Percentiles rank a stretch among this genome's conserved stretches.
Conservation (phyloP, 2,797 vertebrate species). For the Anableps anableps region DNA sequence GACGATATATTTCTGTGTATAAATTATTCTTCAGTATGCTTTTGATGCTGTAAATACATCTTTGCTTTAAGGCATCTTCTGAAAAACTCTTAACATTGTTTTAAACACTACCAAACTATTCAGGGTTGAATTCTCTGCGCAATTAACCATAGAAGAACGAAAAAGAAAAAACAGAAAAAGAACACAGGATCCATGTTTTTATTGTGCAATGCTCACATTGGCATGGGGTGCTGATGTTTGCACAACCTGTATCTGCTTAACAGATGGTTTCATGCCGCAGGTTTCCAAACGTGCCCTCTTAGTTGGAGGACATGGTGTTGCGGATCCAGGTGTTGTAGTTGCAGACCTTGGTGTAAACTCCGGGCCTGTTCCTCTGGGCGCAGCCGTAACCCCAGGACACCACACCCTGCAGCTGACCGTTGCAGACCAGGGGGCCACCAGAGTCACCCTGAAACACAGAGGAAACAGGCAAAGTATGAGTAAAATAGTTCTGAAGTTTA, state of each 20-base stretch:
- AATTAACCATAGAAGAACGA: not conserved
- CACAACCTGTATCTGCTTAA: not conserved
- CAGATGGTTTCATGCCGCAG: not conserved
- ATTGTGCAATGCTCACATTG: not conserved
- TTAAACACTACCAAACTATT: not conserved
- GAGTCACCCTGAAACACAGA: constrained; percentile 80
- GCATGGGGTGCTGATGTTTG: too few species aligned
- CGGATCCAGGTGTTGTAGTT: constrained; percentile 80
- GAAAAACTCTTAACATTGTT: too few species aligned
- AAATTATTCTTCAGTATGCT: too few species aligned
- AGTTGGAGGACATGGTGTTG: constrained; percentile 16
- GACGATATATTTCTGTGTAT: too few species aligned
- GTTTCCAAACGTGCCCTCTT: not conserved
- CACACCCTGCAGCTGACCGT: constrained; percentile 78
- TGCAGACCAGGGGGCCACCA: constrained; percentile 83
- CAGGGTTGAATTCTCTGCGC: not conserved
- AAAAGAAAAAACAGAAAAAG: not conserved
- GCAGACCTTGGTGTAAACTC: constrained; percentile 84
- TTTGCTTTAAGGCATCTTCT: not conserved
- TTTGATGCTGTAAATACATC: too few species aligned
- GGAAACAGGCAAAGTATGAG: constrained; percentile 35
- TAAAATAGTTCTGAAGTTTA: not conserved
- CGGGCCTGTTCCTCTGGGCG: constrained; percentile 76
- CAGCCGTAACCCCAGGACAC: constrained; percentile 87
- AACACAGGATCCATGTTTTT: not conserved